Evolutionary conservation across 2,888 invertebrate genomes (phyloP).

Genomic region (Cybosia mesomella): DNA sequence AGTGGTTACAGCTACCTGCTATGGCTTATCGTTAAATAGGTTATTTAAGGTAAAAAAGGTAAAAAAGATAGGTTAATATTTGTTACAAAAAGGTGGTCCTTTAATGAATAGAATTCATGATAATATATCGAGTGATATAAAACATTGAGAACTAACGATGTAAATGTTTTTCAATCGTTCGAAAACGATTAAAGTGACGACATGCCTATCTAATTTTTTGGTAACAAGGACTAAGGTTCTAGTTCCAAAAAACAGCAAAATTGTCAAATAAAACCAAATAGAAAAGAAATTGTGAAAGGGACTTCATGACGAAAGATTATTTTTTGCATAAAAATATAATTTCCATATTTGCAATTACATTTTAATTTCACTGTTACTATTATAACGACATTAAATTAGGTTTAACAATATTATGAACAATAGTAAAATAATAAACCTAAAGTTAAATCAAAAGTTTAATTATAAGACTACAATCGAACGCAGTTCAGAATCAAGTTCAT

Average conservation of each 20-base stretch:
- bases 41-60: too few species aligned
- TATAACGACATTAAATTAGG: not conserved
- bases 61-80: too few species aligned
- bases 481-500: constrained; percentile 62
- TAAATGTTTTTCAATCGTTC: too few species aligned
- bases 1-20: not conserved
- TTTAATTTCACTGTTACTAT: not conserved
- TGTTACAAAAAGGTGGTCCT: not conserved
- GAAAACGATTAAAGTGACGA: too few species aligned
- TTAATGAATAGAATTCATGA: too few species aligned
- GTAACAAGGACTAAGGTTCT: not conserved
- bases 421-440: not conserved
- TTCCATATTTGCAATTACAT: not conserved
- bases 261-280: not conserved
- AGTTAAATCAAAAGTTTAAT: constrained; percentile 3
- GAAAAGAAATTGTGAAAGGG: not conserved
- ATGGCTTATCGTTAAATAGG: not conserved
- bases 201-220: not conserved
- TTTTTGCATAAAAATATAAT: not conserved
- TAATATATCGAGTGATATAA: too few species aligned
- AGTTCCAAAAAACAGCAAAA: not conserved
- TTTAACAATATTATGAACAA: not conserved
- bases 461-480: constrained; percentile 37
- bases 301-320: not conserved
- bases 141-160: not conserved